A percentile compares a stretch with the other conserved stretches of the same genome.
phyloP scores from a whole-genome alignment of 2,113 vertebrate species.

The Pterocles orientalis region DNA sequence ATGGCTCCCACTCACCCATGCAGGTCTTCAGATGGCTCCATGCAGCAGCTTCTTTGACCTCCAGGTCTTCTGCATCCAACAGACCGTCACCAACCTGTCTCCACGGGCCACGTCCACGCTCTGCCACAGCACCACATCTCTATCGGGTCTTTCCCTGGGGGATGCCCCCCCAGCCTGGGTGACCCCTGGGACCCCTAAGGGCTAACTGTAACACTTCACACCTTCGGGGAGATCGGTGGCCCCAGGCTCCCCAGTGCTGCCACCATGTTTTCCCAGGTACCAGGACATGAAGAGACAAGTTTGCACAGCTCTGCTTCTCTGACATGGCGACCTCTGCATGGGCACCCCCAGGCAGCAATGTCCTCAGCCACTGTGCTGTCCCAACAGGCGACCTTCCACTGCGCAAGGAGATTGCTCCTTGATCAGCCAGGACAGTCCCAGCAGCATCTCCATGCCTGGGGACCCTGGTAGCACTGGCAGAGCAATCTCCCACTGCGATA shows the following conservation, averaged over 20 bases:
- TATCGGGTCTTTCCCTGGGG: not conserved
- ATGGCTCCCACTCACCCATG: rapidly evolving
- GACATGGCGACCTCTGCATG: rapidly evolving
- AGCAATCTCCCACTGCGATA: not conserved
- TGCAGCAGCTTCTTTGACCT: slow-evolving; percentile 38
- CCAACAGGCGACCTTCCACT: not conserved
- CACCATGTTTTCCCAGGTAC: rapidly evolving
- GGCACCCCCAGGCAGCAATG: rapidly evolving
- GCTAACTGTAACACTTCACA: too few species aligned
- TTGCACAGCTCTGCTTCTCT: not conserved
- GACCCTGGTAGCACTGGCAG: rapidly evolving
- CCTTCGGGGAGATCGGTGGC: rapidly evolving
- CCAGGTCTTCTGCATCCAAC: slow-evolving; percentile 13
- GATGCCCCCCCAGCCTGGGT: not conserved
- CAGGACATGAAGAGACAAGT: too few species aligned
- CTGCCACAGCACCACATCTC: rapidly evolving
- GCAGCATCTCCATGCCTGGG: rapidly evolving
- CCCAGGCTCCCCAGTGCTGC: not conserved
- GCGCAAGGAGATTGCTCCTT: not conserved
- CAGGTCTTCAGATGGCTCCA: slow-evolving; percentile 53
- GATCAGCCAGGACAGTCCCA: not conserved
- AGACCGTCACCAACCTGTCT: not conserved
- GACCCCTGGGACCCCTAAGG: not conserved
- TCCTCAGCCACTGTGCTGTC: not conserved
- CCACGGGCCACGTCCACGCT: not conserved